phyloP scores from a whole-genome alignment of 2,797 vertebrate genomes.

The Cynopterus sphinx region DNA sequence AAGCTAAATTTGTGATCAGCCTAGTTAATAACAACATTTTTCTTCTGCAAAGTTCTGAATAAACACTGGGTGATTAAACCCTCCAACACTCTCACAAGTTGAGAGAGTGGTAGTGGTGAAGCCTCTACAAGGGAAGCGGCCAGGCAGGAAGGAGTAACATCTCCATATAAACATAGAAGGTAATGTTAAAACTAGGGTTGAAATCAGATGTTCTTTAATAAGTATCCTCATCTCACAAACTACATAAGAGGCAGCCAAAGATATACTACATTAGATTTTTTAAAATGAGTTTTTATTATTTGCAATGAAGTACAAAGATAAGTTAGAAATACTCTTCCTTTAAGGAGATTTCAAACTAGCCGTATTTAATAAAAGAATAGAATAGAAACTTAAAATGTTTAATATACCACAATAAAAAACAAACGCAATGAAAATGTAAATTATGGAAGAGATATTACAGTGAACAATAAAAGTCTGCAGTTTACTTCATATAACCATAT shows the following conservation, averaged over 20 bases:
- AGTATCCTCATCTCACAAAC: not conserved
- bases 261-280: not conserved
- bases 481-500: not conserved
- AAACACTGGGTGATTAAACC: constrained; percentile 45
- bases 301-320: not conserved
- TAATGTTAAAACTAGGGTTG: not conserved
- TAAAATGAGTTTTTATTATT: not conserved
- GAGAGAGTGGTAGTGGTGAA: not conserved
- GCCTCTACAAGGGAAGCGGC: not conserved
- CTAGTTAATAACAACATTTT: constrained; percentile 63
- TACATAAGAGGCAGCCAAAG: not conserved
- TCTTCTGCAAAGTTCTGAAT: constrained; percentile 43
- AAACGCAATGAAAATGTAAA: constrained; percentile 40
- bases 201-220: not conserved
- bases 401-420: not conserved
- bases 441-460: not conserved
- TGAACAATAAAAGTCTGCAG: not conserved
- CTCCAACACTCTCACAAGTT: constrained; percentile 1
- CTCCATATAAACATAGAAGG: not conserved
- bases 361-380: not conserved
- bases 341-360: not conserved
- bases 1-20: constrained; percentile 63
- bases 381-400: not conserved
- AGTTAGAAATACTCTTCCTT: constrained; percentile 22
- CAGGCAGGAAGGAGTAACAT: not conserved